Evolutionary conservation across 2,113 vertebrate species (phyloP).

Genomic region (Cebus imitator): DNA sequence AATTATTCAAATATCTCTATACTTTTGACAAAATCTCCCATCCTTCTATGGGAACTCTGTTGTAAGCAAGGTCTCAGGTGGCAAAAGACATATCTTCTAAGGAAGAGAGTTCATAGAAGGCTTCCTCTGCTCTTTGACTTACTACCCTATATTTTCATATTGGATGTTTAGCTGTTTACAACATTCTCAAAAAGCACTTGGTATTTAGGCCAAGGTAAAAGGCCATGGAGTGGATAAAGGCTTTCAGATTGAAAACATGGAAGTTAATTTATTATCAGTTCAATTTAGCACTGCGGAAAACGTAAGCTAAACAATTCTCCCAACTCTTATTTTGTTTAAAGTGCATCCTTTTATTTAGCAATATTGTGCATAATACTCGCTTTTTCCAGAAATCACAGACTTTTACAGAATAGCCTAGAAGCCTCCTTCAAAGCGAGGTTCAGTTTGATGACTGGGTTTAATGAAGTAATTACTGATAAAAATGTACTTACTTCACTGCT

Average conservation of each 20-base stretch:
- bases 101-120: background rate
- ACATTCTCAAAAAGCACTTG: background rate
- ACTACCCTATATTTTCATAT: background rate
- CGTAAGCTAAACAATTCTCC: background rate
- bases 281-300: background rate
- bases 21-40: background rate
- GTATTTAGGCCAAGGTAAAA: background rate
- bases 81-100: background rate
- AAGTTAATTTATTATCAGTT: background rate
- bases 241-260: background rate
- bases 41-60: background rate
- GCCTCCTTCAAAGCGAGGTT: background rate
- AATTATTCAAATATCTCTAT: background rate
- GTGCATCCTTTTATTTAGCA: background rate
- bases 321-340: background rate
- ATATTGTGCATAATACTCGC: background rate
- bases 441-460: background rate
- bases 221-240: background rate
- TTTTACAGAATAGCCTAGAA: conserved; percentile 1
- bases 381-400: background rate
- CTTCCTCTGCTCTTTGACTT: background rate
- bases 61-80: background rate
- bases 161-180: background rate
- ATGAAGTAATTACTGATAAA: background rate
- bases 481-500: conserved; percentile 90